These are phyloP conservation scores for Scopus umbretta DNA, from an alignment of 2,113 vertebrate genomes.

Conservation along the genomic window DNA sequence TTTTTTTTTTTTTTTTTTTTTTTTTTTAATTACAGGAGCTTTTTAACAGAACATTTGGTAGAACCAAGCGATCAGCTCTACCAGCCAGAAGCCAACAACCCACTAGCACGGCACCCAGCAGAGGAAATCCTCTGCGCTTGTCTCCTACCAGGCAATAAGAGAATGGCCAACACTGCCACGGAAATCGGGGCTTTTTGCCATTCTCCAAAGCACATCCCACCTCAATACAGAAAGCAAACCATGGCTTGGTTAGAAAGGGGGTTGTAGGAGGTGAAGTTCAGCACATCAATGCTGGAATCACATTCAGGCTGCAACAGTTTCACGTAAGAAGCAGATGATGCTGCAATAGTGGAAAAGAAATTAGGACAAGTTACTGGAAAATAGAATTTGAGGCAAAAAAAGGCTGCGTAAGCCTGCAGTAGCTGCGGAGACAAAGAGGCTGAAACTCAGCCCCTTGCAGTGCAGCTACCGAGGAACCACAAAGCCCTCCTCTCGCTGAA, in stretches of 20 bases:
- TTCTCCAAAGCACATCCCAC: neutral
- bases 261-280: neutral
- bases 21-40: neutral
- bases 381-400: neutral
- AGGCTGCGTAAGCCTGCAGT: neutral
- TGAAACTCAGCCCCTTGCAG: neutral
- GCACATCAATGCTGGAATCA: neutral
- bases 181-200: no score
- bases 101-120: neutral
- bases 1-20: neutral
- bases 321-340: neutral
- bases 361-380: neutral
- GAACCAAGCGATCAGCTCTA: neutral
- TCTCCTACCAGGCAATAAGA: accelerated
- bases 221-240: neutral
- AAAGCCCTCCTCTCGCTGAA: neutral
- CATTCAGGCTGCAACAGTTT: neutral
- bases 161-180: accelerated
- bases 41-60: neutral
- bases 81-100: neutral
- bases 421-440: neutral
- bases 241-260: accelerated
- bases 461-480: accelerated
- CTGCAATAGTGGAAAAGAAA: neutral
- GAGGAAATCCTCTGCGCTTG: neutral